Percentiles rank a stretch among this genome's conserved stretches.
Conservation (phyloP, 2,888 invertebrate genomes). For the Melieria crassipennis region DNA sequence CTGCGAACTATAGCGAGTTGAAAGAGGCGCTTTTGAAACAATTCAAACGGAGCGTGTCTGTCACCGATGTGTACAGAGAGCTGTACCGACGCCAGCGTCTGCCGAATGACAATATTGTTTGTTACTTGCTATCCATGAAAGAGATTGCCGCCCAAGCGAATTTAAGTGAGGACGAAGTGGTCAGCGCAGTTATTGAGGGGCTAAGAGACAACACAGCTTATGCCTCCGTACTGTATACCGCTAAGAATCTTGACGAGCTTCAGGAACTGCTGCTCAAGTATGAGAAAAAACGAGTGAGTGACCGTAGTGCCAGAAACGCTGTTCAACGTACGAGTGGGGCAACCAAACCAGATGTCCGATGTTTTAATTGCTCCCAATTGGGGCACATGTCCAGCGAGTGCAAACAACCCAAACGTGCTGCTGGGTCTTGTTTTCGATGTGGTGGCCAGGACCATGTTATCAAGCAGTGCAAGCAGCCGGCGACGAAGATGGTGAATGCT, state of each 20-base stretch:
- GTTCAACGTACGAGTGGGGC: slow-evolving; percentile 1
- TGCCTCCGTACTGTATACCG: slow-evolving; percentile 27
- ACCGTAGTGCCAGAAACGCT: slow-evolving; percentile 9
- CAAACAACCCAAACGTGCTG: slow-evolving; percentile 20
- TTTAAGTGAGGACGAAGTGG: slow-evolving; percentile 27
- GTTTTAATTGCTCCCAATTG: slow-evolving; percentile 35
- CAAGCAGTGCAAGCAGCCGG: slow-evolving; percentile 14
- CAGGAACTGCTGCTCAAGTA: slow-evolving; percentile 11
- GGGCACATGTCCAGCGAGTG: slow-evolving; percentile 20
- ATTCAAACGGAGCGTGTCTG: slow-evolving; percentile 21
- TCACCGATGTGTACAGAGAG: slow-evolving; percentile 20
- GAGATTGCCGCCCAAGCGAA: slow-evolving; percentile 18
- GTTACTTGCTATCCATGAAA: slow-evolving; percentile 29
- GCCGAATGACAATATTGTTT: slow-evolving; percentile 24
- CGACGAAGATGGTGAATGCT: slow-evolving; percentile 9
- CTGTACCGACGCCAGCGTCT: slow-evolving; percentile 22
- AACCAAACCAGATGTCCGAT: slow-evolving; percentile 10
- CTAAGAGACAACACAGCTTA: slow-evolving; percentile 28
- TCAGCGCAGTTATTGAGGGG: slow-evolving; percentile 29
- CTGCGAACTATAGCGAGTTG: slow-evolving; percentile 4
- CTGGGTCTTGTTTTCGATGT: slow-evolving; percentile 28
- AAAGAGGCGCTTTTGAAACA: slow-evolving; percentile 9
- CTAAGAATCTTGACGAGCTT: slow-evolving; percentile 25
- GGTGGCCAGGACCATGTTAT: slow-evolving; percentile 15
- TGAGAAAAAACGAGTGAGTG: slow-evolving; percentile 23